Conservation (phyloP, 2,113 vertebrate genomes). For the Pelodiscus sinensis region DNA sequence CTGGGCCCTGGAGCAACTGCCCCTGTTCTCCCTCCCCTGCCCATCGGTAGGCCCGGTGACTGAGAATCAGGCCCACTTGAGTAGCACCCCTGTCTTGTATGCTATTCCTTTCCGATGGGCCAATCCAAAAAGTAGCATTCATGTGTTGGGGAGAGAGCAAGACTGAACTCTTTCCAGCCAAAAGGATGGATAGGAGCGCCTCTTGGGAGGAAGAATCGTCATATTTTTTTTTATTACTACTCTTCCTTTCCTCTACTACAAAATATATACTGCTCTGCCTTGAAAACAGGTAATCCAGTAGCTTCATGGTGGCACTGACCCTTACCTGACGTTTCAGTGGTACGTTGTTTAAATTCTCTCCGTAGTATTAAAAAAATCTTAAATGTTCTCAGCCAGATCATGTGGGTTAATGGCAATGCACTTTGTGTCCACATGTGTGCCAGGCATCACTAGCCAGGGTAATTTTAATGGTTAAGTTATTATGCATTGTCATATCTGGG, state of each 20-base stretch:
- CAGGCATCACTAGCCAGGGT: not conserved
- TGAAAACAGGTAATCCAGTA: not conserved
- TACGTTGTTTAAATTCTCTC: no score
- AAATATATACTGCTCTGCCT: not conserved
- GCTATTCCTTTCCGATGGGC: not conserved
- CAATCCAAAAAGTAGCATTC: not conserved
- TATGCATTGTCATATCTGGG: accelerated
- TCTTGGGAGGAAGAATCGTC: accelerated
- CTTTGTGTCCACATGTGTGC: not conserved
- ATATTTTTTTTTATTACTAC: not conserved
- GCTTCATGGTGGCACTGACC: not conserved
- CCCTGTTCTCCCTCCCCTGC: no score
- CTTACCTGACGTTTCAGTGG: not conserved
- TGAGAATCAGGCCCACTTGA: accelerated
- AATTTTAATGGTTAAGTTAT: not conserved
- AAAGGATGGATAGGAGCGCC: not conserved
- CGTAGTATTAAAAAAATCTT: not conserved
- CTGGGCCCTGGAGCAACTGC: no score
- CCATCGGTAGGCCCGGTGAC: not conserved
- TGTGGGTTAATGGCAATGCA: not conserved
- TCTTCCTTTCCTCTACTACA: not conserved
- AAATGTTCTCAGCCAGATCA: not conserved
- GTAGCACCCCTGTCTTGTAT: not conserved
- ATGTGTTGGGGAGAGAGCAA: not conserved
- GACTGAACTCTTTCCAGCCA: not conserved